Conservation (phyloP, 2,113 vertebrate species). For the Brachypodius melanocephalos region DNA sequence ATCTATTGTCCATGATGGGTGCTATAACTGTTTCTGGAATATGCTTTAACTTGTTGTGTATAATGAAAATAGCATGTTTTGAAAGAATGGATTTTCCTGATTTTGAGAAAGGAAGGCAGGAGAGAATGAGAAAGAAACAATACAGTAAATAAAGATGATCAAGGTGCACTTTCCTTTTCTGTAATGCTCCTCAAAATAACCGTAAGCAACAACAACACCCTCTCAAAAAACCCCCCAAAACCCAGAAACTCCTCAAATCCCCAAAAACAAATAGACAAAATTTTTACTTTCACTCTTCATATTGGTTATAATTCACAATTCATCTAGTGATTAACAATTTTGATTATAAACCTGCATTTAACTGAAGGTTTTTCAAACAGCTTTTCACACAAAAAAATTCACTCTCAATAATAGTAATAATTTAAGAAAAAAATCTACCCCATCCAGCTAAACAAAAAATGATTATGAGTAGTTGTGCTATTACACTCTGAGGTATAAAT, state of each 20-base stretch:
- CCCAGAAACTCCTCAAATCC: too few relatives aligned
- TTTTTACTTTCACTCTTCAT: background rate
- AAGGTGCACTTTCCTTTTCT: background rate
- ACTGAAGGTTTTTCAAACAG: background rate
- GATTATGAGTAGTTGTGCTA: background rate
- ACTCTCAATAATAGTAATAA: background rate
- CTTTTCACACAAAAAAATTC: background rate
- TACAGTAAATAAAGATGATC: background rate
- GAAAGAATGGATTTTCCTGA: background rate
- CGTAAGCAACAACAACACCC: background rate
- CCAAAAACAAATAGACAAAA: background rate
- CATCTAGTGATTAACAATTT: background rate
- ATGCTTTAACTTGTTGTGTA: background rate
- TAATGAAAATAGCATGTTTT: background rate
- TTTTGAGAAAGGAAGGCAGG: background rate
- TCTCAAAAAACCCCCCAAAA: background rate
- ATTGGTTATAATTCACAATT: background rate
- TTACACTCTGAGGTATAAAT: background rate
- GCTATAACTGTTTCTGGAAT: background rate
- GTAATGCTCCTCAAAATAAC: background rate
- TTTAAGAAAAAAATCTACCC: background rate
- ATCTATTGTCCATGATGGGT: background rate
- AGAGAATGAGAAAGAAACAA: background rate
- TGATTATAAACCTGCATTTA: background rate
- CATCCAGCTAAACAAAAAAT: background rate